Evolutionary conservation across 2,888 invertebrate genomes (phyloP), one percentile per base, ranked within the genome.

Genomic region (Pyralis farinalis): DNA sequence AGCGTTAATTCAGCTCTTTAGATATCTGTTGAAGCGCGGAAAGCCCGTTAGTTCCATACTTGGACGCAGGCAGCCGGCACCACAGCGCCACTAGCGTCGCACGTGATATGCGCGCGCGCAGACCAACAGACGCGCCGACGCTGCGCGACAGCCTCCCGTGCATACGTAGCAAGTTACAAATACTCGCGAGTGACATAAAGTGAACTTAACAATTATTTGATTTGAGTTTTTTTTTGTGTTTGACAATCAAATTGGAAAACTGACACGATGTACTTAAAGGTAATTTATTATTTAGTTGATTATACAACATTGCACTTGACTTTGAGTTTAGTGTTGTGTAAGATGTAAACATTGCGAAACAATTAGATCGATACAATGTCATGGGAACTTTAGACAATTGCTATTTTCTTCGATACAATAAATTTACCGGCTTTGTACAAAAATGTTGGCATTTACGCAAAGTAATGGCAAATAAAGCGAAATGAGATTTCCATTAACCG

Each of bases 91-190:
- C 58, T 44, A 46, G 53, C 53, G 58, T 45, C 64, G 84, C 87
- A 86, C 86, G 85, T 87, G 86, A 86, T 78, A 73, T 58, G 77
- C 81, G 85, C 84, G 59, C 49, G 77, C 76, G 75, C 78, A 70
- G 50, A 49, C 60, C 59, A 55, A 61, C 85, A 85, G 84, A 84
- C 78, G 78, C 73, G 72, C 69, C 56, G 65, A 57, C 63, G 64
- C 65, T 64, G 82, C 86, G 84, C 80, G 65, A 82, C 78, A 85
- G 81, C 85, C 86, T 86, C 81, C 73, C 80, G 81, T 68, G 77
- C 79, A 73, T 61, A 67, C 65, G 63, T 58, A 46, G 57, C 60
- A 61, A 62, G 69, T 60, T 63, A 62, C 58, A 70, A 68, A 58
- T 58, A 63, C 66, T 67, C 84, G 85, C 80, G 84, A 72, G 86